Percentiles rank a stretch among this genome's conserved stretches.
Conservation (phyloP, 2,113 vertebrate species). For the Melospiza georgiana region DNA sequence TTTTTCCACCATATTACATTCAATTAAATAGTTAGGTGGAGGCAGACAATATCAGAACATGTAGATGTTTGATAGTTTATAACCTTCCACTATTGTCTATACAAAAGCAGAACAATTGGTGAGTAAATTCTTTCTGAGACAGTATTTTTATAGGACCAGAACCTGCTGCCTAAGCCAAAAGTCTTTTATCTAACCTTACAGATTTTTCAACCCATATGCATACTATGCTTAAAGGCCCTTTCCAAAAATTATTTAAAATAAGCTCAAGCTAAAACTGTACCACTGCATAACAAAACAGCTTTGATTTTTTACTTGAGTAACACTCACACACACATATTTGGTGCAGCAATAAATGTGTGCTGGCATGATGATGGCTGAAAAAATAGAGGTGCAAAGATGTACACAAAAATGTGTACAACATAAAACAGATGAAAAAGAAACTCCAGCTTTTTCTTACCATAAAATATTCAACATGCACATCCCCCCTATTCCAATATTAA, state of each 20-base stretch:
- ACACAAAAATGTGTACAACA: conserved; percentile 51
- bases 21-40: not conserved
- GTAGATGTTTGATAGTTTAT: not conserved
- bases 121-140: not conserved
- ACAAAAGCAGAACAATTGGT: not conserved
- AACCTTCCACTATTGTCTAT: not conserved
- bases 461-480: conserved; percentile 27
- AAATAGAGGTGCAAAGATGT: conserved; percentile 19
- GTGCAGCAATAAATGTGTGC: conserved; percentile 28
- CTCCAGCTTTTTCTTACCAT: conserved; percentile 13
- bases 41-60: not conserved
- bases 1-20: not conserved
- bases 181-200: not conserved
- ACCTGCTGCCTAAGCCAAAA: not conserved
- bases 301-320: conserved; percentile 19
- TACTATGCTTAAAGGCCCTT: conserved; percentile 19
- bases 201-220: conserved; percentile 67
- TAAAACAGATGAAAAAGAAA: conserved; percentile 41
- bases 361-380: conserved; percentile 42
- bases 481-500: not conserved
- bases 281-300: conserved; percentile 35
- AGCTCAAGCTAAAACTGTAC: conserved; percentile 51
- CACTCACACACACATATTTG: not conserved
- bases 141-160: not conserved
- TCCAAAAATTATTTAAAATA: conserved; percentile 42